A percentile compares a stretch with the other conserved stretches of the same genome.
phyloP scores from a whole-genome alignment of 2,888 invertebrate genomes.

The Drosophila longiperda region DNA sequence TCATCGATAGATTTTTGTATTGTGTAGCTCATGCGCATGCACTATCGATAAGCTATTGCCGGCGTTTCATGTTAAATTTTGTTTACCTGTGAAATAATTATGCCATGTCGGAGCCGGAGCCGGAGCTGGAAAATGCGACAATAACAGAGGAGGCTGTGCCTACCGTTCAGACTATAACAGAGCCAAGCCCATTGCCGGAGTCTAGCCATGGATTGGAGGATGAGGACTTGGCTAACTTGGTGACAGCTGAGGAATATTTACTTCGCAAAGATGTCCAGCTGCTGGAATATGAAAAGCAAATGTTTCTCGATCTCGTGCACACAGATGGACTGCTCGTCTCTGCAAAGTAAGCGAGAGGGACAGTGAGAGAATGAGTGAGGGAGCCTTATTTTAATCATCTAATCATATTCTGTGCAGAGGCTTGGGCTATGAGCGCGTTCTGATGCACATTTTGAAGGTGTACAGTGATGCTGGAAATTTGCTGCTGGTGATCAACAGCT shows the following conservation, averaged over 20 bases:
- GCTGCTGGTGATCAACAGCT: constrained; percentile 92
- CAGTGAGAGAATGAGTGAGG: background rate
- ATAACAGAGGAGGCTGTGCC: background rate
- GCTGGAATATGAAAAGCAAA: constrained; percentile 96
- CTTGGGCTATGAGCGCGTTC: constrained; percentile 90
- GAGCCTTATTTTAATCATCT: background rate
- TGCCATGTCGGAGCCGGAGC: constrained; percentile 31
- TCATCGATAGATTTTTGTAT: background rate
- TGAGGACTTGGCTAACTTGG: constrained; percentile 75
- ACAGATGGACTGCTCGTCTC: constrained; percentile 93
- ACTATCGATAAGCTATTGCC: constrained; percentile 19
- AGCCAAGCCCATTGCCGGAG: constrained; percentile 5
- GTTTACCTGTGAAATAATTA: constrained; percentile 47
- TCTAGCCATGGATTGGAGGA: constrained; percentile 45
- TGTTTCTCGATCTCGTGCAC: constrained; percentile 94
- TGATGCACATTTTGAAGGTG: no score
- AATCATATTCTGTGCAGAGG: constrained; percentile 87
- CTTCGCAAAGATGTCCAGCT: constrained; percentile 86
- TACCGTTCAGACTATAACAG: background rate
- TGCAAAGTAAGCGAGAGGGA: constrained; percentile 89
- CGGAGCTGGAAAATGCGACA: background rate
- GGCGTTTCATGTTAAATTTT: constrained; percentile 21
- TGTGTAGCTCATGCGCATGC: background rate
- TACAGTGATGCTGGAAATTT: no score
- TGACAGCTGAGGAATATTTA: constrained; percentile 84